A percentile compares a stretch with the other conserved stretches of the same genome.
Evolutionary conservation across 37 sponge, comb jelly and placozoan species (phyloP).

Genomic region (Tethya wilhelma): DNA sequence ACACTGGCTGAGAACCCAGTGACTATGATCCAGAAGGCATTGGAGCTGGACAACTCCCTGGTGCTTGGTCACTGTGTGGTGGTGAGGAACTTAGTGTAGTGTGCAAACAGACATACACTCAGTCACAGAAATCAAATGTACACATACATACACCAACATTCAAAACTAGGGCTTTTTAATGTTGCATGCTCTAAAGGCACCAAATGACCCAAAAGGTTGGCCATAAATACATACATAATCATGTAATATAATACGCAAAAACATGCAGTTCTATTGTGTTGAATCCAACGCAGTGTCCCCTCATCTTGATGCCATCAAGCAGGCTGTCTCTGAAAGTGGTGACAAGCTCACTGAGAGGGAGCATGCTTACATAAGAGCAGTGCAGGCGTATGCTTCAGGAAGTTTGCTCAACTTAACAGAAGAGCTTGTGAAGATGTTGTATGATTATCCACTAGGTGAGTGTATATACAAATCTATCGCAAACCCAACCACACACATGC

Average conservation of each 20-base stretch:
- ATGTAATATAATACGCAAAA: no score
- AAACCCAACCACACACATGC: background rate
- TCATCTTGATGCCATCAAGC: conserved; percentile 49
- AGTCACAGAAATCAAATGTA: background rate
- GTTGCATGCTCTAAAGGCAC: conserved; percentile 8
- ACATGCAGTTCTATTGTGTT: conserved; percentile 1
- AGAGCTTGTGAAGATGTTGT: conserved; percentile 19
- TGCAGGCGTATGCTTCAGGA: conserved; percentile 52
- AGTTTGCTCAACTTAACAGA: conserved; percentile 27
- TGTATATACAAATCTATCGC: no score
- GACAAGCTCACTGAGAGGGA: conserved; percentile 52
- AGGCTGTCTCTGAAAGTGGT: background rate
- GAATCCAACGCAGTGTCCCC: conserved; percentile 28
- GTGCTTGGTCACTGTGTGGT: conserved; percentile 46
- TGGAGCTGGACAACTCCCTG: conserved; percentile 42
- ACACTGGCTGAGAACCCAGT: conserved; percentile 6
- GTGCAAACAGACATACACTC: background rate
- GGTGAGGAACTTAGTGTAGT: conserved; percentile 8
- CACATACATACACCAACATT: background rate
- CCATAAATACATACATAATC: no score
- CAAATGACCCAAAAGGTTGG: conserved; percentile 43
- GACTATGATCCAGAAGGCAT: conserved; percentile 13
- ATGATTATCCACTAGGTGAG: conserved; percentile 56
- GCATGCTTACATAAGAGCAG: conserved; percentile 26
- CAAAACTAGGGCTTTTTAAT: conserved; percentile 16